Percentiles rank a stretch among this genome's conserved stretches.
These are phyloP conservation scores for Arrhamphus sclerolepis DNA, from an alignment of 2,797 vertebrate genomes.

Conservation along the genomic window DNA sequence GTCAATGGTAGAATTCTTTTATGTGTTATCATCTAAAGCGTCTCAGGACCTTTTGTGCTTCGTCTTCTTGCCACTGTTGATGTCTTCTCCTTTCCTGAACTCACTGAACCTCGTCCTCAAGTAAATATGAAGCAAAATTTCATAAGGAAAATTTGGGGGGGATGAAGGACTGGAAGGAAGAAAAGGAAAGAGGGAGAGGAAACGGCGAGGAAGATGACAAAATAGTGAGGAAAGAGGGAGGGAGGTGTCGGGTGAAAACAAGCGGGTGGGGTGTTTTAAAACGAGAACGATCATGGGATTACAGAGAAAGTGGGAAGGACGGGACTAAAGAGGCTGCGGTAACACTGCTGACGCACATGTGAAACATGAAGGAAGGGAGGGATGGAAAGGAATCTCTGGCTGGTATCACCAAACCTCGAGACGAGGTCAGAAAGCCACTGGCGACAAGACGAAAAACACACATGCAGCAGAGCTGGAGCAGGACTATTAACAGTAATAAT, in stretches of 20 bases:
- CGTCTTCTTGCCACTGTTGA: too few relatives aligned
- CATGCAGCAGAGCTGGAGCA: conserved; percentile 28
- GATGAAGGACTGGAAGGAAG: background rate
- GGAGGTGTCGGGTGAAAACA: conserved; percentile 29
- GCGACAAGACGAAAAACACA: conserved; percentile 67
- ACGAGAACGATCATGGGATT: conserved; percentile 52
- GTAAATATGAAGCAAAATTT: too few relatives aligned
- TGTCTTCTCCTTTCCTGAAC: too few relatives aligned
- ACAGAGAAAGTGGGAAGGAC: conserved; percentile 17
- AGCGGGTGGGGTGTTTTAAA: conserved; percentile 49
- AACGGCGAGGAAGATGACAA: background rate
- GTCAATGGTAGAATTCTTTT: too few relatives aligned
- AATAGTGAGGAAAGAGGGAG: conserved; percentile 1
- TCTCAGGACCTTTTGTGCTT: too few relatives aligned
- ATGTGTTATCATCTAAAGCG: too few relatives aligned
- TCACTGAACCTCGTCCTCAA: too few relatives aligned
- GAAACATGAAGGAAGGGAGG: conserved; percentile 70
- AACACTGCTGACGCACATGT: conserved; percentile 80
- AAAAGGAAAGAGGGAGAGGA: background rate
- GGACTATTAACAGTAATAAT: conserved; percentile 62
- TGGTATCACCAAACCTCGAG: conserved; percentile 73
- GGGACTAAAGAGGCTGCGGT: conserved; percentile 66
- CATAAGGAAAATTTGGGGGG: background rate
- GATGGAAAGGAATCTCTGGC: conserved; percentile 78
- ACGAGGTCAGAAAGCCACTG: conserved; percentile 80